phyloP scores from a whole-genome alignment of 2,888 invertebrate species.

The Ophion obscuratus region DNA sequence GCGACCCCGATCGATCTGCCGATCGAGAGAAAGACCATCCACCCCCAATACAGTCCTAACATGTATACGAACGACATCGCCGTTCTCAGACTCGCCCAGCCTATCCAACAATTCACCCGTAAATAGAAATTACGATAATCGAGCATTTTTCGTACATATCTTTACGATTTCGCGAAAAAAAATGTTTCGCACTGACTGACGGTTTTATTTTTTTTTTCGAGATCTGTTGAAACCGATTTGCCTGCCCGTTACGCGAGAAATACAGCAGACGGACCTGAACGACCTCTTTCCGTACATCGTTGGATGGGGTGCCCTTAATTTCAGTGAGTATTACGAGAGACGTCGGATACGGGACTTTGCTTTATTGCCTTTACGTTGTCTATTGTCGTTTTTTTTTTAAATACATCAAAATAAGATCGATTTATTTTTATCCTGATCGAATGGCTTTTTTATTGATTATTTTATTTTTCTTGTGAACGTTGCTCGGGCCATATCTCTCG shows the following conservation, averaged over 20 bases:
- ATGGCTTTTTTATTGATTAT: too few relatives aligned
- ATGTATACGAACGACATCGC: constrained; percentile 92
- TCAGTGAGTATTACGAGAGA: constrained; percentile 86
- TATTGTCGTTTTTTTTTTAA: background rate
- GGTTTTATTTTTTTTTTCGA: constrained; percentile 81
- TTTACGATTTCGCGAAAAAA: background rate
- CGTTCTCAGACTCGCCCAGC: constrained; percentile 87
- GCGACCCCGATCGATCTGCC: constrained; percentile 87
- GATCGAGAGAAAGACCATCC: constrained; percentile 87
- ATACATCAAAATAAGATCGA: too few relatives aligned
- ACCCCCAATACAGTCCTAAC: constrained; percentile 88
- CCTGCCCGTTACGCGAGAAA: constrained; percentile 87
- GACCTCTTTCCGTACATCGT: constrained; percentile 89
- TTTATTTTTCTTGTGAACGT: too few relatives aligned
- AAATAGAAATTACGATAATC: constrained; percentile 70
- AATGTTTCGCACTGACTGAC: background rate
- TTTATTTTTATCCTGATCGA: too few relatives aligned
- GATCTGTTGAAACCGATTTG: constrained; percentile 90
- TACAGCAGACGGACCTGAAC: constrained; percentile 86
- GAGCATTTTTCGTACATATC: background rate
- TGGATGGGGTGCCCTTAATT: constrained; percentile 92
- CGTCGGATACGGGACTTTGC: background rate
- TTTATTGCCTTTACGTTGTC: background rate
- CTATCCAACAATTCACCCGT: constrained; percentile 86
- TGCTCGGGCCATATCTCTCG: too few relatives aligned